Base-by-base conservation (phyloP, 2,113 vertebrate genomes). In the Trochalopteron elliotii region DNA sequence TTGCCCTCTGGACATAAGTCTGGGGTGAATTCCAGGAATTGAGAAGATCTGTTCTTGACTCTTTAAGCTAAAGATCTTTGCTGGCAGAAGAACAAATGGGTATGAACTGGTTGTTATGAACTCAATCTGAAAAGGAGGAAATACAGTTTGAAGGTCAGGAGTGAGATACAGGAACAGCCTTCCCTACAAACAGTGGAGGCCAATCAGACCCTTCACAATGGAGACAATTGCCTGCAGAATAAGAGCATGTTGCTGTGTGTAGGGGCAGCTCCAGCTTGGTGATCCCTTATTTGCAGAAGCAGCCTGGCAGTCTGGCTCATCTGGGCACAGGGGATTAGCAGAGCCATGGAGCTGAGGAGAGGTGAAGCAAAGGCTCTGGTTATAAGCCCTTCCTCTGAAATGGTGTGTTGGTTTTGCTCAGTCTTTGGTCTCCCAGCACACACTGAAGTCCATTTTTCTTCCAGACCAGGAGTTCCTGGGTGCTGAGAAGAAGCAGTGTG, bases 41-140 rank as follows among this genome's bases (percentile, higher is more conserved):
- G 81, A 74, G n/a, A 49, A 77, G 21, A 78, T 21, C 76, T 94
- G 42, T 8, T 90, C 45, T 87, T 65, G 81, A 25, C 50, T 93
- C 14, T 61, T 93, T 56, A 65, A 77, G 42, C 55, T 93, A 30
- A 63, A 87, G 50, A 47, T 81, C 69, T 75, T 56, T 84, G 27
- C 47, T 94, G 92, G 92, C 35, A 94, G 50, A 35, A 85, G 77
- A 91, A 82, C 53, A 95, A 82, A 87, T 91, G 44, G 47, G 10
- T 50, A 64, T 84, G 44, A 95, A 87, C 21, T n/a, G 65, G 22
- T 75, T 13, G 0, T 52, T 84, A 68, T 4, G 21, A 56, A 71
- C 71, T 84, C 60, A 56, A 78, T 63, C 44, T 89, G 56, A 78
- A 93, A 82, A 71, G 49, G 22, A 87, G 81, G 64, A 91, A 75